Evolutionary conservation across 2,113 vertebrate genomes (phyloP).

Genomic region (Ancistrus triradiatus): DNA sequence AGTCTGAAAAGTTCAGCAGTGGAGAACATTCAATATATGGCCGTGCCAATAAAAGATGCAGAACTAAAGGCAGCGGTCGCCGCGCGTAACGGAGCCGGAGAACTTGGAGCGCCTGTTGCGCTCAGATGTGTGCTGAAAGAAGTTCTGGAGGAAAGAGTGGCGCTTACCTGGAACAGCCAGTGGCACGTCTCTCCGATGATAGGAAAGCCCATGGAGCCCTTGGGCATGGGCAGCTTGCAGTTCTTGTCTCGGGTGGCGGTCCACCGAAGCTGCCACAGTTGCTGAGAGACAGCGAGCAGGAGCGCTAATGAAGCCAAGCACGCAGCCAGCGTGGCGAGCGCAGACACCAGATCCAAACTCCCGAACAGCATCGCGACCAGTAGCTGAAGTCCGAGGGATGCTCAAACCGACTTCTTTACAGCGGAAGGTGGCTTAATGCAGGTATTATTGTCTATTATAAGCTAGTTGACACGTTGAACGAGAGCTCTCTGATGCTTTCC

Average conservation of each 20-base stretch:
- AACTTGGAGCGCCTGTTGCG: conserved; percentile 14
- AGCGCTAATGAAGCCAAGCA: conserved; percentile 91
- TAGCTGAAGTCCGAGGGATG: background rate
- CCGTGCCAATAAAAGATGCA: no score
- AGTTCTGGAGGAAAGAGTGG: conserved; percentile 9
- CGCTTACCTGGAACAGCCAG: conserved; percentile 95
- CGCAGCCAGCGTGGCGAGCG: conserved; percentile 88
- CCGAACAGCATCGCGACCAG: conserved; percentile 80
- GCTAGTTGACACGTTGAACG: background rate
- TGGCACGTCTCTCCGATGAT: conserved; percentile 96
- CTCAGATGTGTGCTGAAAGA: conserved; percentile 15
- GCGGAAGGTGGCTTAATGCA: background rate
- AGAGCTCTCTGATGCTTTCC: background rate
- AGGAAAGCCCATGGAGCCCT: conserved; percentile 97
- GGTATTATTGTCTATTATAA: conserved; percentile 5
- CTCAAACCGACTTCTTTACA: conserved; percentile 3
- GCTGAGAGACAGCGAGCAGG: conserved; percentile 90
- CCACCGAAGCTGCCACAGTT: conserved; percentile 96
- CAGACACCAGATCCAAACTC: conserved; percentile 89
- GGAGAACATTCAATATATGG: no score
- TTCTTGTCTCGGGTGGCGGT: conserved; percentile 91
- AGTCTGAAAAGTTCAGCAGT: no score
- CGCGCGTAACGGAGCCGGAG: no score
- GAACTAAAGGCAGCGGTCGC: no score
- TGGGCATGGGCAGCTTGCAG: conserved; percentile 93